Evolutionary conservation across 2,888 invertebrate species (phyloP).

Genomic region (Aporophyla nigra): DNA sequence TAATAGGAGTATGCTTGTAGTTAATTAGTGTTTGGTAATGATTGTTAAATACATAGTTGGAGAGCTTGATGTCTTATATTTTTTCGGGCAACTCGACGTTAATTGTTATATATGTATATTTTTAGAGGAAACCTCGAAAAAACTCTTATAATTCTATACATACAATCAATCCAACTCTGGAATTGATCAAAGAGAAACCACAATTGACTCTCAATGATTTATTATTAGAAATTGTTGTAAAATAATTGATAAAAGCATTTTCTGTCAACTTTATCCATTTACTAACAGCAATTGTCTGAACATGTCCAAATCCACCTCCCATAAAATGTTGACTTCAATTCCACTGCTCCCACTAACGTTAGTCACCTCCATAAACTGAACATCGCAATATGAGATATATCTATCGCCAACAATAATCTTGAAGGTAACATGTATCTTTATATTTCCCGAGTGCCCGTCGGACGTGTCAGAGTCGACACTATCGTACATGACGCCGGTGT

Average conservation of each 20-base stretch:
- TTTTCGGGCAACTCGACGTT: neutral
- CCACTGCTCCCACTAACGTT: neutral
- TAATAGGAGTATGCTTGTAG: neutral
- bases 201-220: neutral
- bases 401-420: conserved; percentile 42
- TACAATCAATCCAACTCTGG: neutral
- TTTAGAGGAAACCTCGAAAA: neutral
- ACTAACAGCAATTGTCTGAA: neutral
- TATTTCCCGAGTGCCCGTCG: conserved; percentile 45
- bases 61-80: too few species aligned
- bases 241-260: neutral
- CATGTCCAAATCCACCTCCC: neutral
- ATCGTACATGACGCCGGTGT: conserved; percentile 44
- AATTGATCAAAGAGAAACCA: neutral
- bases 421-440: conserved; percentile 49
- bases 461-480: conserved; percentile 52
- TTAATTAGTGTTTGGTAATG: conserved; percentile 1
- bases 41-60: neutral
- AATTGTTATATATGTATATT: too few species aligned
- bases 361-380: neutral
- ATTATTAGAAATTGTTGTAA: neutral
- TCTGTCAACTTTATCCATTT: neutral
- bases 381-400: conserved; percentile 9
- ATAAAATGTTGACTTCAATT: conserved; percentile 1
- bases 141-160: neutral